Base-by-base conservation (phyloP, 1,140 invertebrate genomes). In the Spodoptera frugiperda region DNA sequence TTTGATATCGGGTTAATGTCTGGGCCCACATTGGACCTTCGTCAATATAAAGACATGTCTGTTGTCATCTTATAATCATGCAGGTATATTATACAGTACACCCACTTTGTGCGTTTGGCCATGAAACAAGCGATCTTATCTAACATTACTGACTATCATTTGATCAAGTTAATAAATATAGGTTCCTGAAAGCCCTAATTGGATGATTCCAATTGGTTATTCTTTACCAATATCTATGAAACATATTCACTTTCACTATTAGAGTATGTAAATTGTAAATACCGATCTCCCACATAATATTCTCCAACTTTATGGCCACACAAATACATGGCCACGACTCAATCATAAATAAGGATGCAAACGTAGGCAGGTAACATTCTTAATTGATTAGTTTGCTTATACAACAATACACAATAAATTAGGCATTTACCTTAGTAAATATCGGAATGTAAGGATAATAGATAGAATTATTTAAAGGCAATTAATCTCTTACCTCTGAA, bases 11-110 rank as follows among this genome's bases (percentile, higher is more conserved):
- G 55, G 49, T 44, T 59, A 46, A 46, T 73, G 44, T 73, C 54
- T 25, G n/a, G 59, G 55, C 39, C 71, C 71, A 59, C 71, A 33
- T 73, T 57, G 55, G 71, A 61, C 71, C 71, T 73, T 73, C 71
- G 44, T 73, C 72, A 75, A 75, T 53, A 53, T 53, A 39, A 75
- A 57, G 71, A 49, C 71, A 61, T 72, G 57, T 75, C 46, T 65
- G 59, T 75, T 65, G 59, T 75, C 48, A 53, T 63, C 72, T 63
- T 73, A 73, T 19, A 49, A 61, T 59, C 25, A 61, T 61, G 59
- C 25, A 70, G 25, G 49, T 65, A 39, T 39, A 25, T 25, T 25
- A 25, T 25, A 25, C 25, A 9, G 8, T 39, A 51, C 72, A 75
- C 57, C 30, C 55, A 74, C 44, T 12, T 61, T 61, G 15, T 19